phyloP scores from a whole-genome alignment of 1,140 invertebrate genomes.

The Drosophila tsacasi region DNA sequence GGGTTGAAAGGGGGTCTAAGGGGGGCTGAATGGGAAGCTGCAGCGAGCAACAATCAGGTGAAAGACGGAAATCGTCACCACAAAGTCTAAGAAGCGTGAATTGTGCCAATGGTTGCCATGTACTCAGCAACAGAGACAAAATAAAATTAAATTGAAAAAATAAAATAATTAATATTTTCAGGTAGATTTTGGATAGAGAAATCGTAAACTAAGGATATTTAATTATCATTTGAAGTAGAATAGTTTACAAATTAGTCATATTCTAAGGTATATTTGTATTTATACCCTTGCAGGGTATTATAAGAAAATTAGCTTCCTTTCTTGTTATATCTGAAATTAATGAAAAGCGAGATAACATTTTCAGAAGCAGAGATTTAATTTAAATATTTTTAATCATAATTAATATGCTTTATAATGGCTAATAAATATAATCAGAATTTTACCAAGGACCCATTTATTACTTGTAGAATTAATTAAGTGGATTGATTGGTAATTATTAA shows the following conservation, averaged over 20 bases:
- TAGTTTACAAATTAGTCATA: too few relatives aligned
- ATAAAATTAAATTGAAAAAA: not conserved
- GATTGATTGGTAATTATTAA: not conserved
- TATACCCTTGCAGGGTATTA: too few relatives aligned
- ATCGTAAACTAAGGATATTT: not conserved
- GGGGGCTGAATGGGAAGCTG: not conserved
- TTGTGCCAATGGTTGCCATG: slow-evolving; percentile 56
- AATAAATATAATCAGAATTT: not conserved
- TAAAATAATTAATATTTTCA: not conserved
- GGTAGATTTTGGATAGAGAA: too few relatives aligned
- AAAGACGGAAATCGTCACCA: slow-evolving; percentile 57
- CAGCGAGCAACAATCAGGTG: slow-evolving; percentile 25
- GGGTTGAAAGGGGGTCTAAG: not conserved
- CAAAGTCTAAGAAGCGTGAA: slow-evolving; percentile 73
- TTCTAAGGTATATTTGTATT: too few relatives aligned
- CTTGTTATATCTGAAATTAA: too few relatives aligned
- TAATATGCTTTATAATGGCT: not conserved
- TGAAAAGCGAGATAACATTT: not conserved
- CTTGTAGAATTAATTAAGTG: not conserved
- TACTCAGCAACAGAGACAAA: slow-evolving; percentile 26
- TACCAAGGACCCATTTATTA: not conserved
- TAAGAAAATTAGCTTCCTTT: too few relatives aligned
- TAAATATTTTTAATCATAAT: not conserved
- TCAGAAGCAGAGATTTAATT: not conserved
- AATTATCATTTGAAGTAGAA: not conserved